Evolutionary conservation across 2,113 vertebrate species (phyloP).

Genomic region (Stictonetta naevosa): DNA sequence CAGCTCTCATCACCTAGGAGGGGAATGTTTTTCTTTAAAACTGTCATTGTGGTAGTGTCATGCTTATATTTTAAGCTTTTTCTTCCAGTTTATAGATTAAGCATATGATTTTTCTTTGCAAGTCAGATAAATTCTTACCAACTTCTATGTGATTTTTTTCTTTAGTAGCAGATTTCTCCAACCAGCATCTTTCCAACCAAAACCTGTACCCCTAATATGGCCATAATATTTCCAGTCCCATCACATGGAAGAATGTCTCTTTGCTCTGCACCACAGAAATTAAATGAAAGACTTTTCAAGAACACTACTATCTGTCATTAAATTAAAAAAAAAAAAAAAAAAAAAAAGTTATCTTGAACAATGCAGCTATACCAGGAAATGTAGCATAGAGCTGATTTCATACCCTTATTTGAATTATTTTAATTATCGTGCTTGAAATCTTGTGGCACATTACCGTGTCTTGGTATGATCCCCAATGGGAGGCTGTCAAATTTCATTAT

Average conservation of each 20-base stretch:
- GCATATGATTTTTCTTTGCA: not conserved
- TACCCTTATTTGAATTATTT: constrained; percentile 28
- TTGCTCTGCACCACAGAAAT: rapidly evolving
- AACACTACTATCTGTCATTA: not conserved
- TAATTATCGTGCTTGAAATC: constrained; percentile 29
- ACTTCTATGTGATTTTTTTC: not conserved
- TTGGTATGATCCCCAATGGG: not conserved
- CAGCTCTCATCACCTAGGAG: not conserved
- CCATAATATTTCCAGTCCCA: not conserved
- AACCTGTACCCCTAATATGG: not conserved
- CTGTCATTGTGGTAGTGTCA: not conserved
- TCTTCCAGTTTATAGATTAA: not conserved
- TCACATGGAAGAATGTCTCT: not conserved
- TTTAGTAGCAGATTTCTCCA: not conserved
- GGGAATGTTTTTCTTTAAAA: not conserved
- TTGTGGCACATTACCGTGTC: not conserved
- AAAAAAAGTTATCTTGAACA: not conserved
- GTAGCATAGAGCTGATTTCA: not conserved
- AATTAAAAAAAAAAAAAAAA: not conserved
- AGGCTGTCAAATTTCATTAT: constrained; percentile 55
- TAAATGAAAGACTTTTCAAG: not conserved
- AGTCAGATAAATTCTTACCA: not conserved
- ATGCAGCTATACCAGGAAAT: rapidly evolving
- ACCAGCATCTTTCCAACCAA: not conserved
- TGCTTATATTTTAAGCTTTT: not conserved